These are phyloP conservation scores for Chelonia mydas DNA, from an alignment of 2,797 vertebrate species.

Conservation along the genomic window DNA sequence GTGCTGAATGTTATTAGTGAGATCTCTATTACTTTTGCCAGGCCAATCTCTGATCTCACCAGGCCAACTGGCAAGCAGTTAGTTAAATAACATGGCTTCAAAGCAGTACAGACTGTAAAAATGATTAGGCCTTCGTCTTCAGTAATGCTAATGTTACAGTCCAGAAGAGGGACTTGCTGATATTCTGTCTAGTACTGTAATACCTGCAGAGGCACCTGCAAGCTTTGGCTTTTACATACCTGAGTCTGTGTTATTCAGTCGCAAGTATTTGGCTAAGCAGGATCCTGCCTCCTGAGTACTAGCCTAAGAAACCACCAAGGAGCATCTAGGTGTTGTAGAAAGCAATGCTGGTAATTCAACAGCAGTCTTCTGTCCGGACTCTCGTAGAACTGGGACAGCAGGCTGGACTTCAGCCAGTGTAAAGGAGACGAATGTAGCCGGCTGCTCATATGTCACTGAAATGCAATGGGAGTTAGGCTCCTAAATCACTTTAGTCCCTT, in stretches of 20 bases:
- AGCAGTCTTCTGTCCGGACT: background rate
- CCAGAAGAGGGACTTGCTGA: background rate
- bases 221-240: background rate
- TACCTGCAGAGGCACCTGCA: background rate
- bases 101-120: too few species aligned
- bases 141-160: background rate
- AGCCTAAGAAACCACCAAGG: background rate
- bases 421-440: too few species aligned
- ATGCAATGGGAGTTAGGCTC: fast-evolving
- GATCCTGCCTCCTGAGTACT: background rate
- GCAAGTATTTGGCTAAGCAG: background rate
- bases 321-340: background rate
- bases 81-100: background rate
- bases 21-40: background rate
- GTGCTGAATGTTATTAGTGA: background rate
- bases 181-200: background rate
- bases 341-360: background rate
- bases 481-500: fast-evolving
- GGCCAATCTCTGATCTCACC: background rate
- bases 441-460: background rate
- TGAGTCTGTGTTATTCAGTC: background rate
- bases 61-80: background rate
- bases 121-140: background rate
- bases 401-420: background rate
- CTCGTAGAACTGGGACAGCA: background rate